Evolutionary conservation across 1,140 invertebrate genomes (phyloP), one percentile per base, ranked within the genome.

Genomic region (Penaeus vannamei): DNA sequence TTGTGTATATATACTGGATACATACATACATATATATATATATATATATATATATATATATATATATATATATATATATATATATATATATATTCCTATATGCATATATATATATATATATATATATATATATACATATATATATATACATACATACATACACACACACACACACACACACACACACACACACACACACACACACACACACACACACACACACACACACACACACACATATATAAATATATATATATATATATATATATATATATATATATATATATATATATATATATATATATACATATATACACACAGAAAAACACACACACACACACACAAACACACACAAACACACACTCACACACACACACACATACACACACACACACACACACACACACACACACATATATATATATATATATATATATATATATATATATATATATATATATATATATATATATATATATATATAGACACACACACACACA

Each of bases 31-130:
- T 29, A 29, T 76, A 29, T 76, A 22, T 59, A 23, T 85, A 22
- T 32, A 60, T 64, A 36, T 83, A 61, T 64, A 61, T 83, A 61
- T 83, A 61, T 83, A 61, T 64, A 61, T 83, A 36, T 83, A 61
- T 64, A 61, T 64, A 61, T 83, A 61, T 29, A 32, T 62, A 61
- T 32, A 29, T 64, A 61, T 32, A 32, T 62, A 32, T 32, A 32
- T 83, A 17, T 32, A 20, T 64, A 32, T 72, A 29, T 72, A 8
- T 72, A 29, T 72, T 3, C 2, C 3, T 72, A 29, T 42, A 29
- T 82, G 26, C 26, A 19, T 84, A 42, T 60, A n/a, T 60, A 42
- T 53, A 42, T 26, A 23, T 29, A n/a, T 53, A 22, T 76, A 46
- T n/a, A 42, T 32, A 64, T 46, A n/a, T 85, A 36, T 66, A 46